phyloP scores from a whole-genome alignment of 2,888 invertebrate genomes.

The Polia nebulosa region DNA sequence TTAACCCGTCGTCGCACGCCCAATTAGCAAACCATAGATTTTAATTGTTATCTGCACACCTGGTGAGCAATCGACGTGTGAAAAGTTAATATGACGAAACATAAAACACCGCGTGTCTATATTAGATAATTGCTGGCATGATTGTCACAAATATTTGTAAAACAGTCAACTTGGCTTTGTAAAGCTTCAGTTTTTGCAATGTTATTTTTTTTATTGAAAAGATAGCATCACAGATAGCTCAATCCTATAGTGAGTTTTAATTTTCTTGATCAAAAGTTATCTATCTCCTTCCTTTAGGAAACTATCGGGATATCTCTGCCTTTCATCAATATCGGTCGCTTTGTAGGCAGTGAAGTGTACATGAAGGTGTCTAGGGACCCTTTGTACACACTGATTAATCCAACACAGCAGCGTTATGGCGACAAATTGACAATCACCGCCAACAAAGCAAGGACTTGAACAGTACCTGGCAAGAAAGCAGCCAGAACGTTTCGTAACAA shows the following conservation, averaged over 20 bases:
- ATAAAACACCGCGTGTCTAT: not conserved
- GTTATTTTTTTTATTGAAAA: too few species aligned
- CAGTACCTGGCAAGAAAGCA: slow-evolving; percentile 4
- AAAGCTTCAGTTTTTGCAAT: not conserved
- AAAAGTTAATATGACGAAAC: not conserved
- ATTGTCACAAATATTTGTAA: not conserved
- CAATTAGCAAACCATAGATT: too few species aligned
- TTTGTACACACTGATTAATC: slow-evolving; percentile 52
- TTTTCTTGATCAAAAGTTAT: slow-evolving; percentile 1
- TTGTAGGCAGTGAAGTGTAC: slow-evolving; percentile 11
- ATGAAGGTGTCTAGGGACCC: slow-evolving; percentile 28
- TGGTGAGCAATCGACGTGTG: too few species aligned
- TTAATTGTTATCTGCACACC: too few species aligned
- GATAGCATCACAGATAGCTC: too few species aligned
- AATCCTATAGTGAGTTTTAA: not conserved
- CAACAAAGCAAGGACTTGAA: slow-evolving; percentile 19
- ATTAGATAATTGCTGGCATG: not conserved
- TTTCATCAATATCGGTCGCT: slow-evolving; percentile 17
- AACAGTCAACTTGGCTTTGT: not conserved
- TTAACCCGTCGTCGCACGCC: too few species aligned
- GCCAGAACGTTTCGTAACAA: not conserved
- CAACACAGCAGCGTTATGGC: slow-evolving; percentile 16
- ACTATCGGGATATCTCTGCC: slow-evolving; percentile 14
- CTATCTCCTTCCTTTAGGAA: not conserved
- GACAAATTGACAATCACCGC: slow-evolving; percentile 53